Conservation (phyloP, 2,888 invertebrate species). For the Lingula anatina region DNA sequence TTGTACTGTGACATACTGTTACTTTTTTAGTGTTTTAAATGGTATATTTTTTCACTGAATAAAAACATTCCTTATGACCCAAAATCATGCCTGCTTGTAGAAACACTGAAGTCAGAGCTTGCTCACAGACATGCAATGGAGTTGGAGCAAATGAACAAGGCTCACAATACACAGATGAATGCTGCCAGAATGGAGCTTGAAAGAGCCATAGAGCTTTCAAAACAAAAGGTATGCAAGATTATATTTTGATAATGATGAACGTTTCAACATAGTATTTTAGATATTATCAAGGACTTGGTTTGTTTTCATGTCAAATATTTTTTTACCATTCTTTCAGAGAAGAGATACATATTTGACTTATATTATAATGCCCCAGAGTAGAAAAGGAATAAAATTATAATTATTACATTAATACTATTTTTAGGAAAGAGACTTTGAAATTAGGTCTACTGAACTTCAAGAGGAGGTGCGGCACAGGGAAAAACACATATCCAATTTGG, state of each 20-base stretch:
- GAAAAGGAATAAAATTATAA: too few relatives aligned
- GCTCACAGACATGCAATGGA: constrained; percentile 23
- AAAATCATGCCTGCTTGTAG: constrained; percentile 11
- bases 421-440: constrained; percentile 38
- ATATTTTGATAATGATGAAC: not conserved
- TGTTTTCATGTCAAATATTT: too few relatives aligned
- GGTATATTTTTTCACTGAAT: not conserved
- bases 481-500: constrained; percentile 32
- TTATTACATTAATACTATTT: too few relatives aligned
- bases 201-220: constrained; percentile 42
- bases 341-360: too few relatives aligned
- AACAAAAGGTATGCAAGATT: constrained; percentile 34
- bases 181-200: constrained; percentile 48
- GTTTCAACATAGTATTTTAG: not conserved
- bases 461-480: constrained; percentile 36
- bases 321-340: too few relatives aligned
- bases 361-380: too few relatives aligned
- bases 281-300: too few relatives aligned
- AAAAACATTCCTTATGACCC: not conserved
- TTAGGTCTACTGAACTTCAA: constrained; percentile 36
- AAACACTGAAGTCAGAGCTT: constrained; percentile 20
- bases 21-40: too few relatives aligned
- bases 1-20: too few relatives aligned
- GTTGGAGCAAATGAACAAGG: constrained; percentile 22
- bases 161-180: constrained; percentile 30